Conservation (phyloP, 1,140 invertebrate species). For the Dermatophagoides farinae region DNA sequence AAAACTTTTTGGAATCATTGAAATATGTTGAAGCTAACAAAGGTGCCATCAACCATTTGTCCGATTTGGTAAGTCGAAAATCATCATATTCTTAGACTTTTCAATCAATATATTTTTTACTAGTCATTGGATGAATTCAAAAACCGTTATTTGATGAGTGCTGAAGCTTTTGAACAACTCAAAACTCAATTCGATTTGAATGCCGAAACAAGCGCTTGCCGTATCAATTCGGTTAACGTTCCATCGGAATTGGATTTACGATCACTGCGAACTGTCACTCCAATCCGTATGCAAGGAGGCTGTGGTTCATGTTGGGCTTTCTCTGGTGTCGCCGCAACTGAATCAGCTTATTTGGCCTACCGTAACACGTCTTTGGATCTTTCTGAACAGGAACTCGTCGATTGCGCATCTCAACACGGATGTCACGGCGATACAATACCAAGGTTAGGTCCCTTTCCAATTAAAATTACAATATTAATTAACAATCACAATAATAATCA, state of each 20-base stretch:
- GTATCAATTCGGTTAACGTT: constrained; percentile 30
- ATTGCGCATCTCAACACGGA: background rate
- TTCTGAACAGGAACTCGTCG: constrained; percentile 13
- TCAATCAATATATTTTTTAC: background rate
- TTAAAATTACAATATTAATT: no score
- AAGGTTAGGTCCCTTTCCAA: constrained; percentile 6
- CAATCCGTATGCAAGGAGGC: constrained; percentile 52
- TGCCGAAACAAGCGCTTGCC: constrained; percentile 15
- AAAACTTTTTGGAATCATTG: background rate
- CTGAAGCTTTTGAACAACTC: no score
- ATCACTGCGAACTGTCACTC: constrained; percentile 46
- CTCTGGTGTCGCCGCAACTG: constrained; percentile 12
- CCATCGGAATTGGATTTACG: constrained; percentile 63
- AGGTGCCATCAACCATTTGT: background rate
- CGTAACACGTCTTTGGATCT: background rate
- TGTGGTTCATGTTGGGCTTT: constrained; percentile 27
- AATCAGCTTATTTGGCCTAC: constrained; percentile 1
- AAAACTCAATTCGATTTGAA: background rate
- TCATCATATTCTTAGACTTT: no score
- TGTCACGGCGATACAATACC: background rate
- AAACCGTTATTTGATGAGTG: background rate
- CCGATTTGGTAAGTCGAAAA: background rate
- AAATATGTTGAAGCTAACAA: background rate
- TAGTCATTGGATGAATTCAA: background rate
- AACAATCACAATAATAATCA: no score